phyloP scores from a whole-genome alignment of 2,797 vertebrate genomes.

The Eleutherodactylus coqui region DNA sequence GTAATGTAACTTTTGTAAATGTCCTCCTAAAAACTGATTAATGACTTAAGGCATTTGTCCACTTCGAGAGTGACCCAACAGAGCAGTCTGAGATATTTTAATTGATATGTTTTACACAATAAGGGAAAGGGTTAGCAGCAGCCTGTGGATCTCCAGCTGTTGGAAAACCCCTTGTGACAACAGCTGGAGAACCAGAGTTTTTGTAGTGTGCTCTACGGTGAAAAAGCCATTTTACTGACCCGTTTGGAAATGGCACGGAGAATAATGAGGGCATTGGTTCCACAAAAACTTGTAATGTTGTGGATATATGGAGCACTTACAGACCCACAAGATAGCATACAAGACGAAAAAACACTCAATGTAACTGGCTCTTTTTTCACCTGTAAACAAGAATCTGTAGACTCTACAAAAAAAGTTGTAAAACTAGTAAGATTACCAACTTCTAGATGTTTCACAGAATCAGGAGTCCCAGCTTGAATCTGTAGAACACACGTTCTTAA shows the following conservation, averaged over 20 bases:
- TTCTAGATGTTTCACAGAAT: not conserved
- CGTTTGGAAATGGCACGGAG: constrained; percentile 52
- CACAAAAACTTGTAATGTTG: constrained; percentile 29
- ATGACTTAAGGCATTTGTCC: constrained; percentile 55
- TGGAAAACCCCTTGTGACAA: not conserved
- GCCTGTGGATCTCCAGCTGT: not conserved
- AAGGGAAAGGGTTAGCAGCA: constrained; percentile 17
- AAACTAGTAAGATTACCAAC: constrained; percentile 21
- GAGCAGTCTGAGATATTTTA: constrained; percentile 11
- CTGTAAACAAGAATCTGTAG: constrained; percentile 59
- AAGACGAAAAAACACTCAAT: constrained; percentile 43
- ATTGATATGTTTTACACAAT: constrained; percentile 14
- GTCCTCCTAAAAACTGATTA: constrained; percentile 8
- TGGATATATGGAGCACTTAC: constrained; percentile 51
- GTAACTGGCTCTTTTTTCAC: constrained; percentile 51
- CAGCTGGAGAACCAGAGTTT: not conserved
- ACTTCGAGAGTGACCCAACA: constrained; percentile 41
- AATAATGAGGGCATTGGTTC: constrained; percentile 1
- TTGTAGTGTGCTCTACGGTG: not conserved
- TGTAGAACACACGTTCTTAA: not conserved
- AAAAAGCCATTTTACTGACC: constrained; percentile 3
- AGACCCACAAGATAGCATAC: constrained; percentile 49
- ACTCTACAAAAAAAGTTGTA: constrained; percentile 21
- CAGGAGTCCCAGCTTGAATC: not conserved
- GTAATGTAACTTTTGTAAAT: constrained; percentile 4